A percentile compares a stretch with the other conserved stretches of the same genome.
Evolutionary conservation across 2,888 invertebrate genomes (phyloP).

Genomic region (Dioctria linearis): DNA sequence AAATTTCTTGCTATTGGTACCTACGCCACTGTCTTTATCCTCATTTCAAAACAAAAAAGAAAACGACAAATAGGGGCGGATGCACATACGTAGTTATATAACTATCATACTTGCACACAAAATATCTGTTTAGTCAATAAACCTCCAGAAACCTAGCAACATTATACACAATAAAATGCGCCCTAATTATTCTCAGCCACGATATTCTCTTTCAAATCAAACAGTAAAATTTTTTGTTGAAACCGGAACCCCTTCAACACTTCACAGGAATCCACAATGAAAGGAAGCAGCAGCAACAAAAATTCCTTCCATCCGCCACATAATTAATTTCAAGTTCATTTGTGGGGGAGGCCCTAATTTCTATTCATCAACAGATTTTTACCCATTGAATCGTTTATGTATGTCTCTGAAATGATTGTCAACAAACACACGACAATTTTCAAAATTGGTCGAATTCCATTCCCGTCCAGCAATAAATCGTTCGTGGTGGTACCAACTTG

Average conservation of each 20-base stretch:
- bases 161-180: not conserved
- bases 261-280: not conserved
- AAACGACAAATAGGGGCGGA: not conserved
- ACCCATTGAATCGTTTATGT: not conserved
- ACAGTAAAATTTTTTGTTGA: conserved; percentile 1
- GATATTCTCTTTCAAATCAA: conserved; percentile 23
- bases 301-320: conserved; percentile 1
- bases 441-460: not conserved
- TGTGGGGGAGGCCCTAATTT: conserved; percentile 13
- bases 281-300: not conserved
- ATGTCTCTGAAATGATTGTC: not conserved
- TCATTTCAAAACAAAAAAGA: not conserved
- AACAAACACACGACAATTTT: not conserved
- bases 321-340: conserved; percentile 45
- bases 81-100: conserved; percentile 2
- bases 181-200: conserved; percentile 38
- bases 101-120: not conserved
- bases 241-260: not conserved
- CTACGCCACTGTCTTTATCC: conserved; percentile 18
- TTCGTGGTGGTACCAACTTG: conserved; percentile 32
- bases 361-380: not conserved
- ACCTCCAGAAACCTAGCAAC: not conserved
- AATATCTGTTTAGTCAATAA: conserved; percentile 32
- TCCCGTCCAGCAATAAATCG: conserved; percentile 22
- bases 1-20: not conserved